Percentiles rank a stretch among this genome's conserved stretches.
phyloP scores from a whole-genome alignment of 92 coral and sea anemone species.

The Isaurus tuberculatus region DNA sequence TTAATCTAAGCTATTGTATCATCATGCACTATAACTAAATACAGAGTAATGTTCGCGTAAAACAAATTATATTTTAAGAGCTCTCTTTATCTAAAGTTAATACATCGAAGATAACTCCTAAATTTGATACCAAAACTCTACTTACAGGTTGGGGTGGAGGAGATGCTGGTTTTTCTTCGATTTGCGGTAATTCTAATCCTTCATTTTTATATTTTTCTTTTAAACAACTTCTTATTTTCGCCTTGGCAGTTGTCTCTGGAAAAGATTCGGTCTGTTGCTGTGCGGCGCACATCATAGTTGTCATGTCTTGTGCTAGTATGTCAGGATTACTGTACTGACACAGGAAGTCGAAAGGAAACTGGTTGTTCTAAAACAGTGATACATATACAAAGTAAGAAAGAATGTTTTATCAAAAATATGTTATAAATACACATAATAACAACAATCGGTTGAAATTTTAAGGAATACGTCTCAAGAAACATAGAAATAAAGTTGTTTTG shows the following conservation, averaged over 20 bases:
- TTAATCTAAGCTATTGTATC: no score
- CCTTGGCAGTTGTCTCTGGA: conserved; percentile 18
- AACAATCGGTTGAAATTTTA: background rate
- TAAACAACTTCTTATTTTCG: background rate
- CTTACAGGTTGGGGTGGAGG: conserved; percentile 37
- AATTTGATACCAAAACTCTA: background rate
- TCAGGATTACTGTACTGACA: background rate
- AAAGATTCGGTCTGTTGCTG: background rate
- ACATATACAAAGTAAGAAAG: background rate
- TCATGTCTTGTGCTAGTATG: background rate
- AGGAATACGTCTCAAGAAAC: no score
- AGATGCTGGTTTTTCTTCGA: conserved; percentile 1
- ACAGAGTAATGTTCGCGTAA: no score
- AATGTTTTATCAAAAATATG: background rate
- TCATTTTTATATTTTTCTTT: conserved; percentile 32
- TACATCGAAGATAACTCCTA: background rate
- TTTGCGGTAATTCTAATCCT: conserved; percentile 16
- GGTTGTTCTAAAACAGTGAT: conserved; percentile 7
- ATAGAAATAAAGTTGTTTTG: no score
- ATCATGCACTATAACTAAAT: no score
- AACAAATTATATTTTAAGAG: no score
- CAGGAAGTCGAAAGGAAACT: background rate
- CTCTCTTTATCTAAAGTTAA: background rate
- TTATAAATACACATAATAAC: background rate
- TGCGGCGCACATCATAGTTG: background rate